A percentile compares a stretch with the other conserved stretches of the same genome.
Evolutionary conservation across 2,113 vertebrate species (phyloP).

Genomic region (Equus quagga): DNA sequence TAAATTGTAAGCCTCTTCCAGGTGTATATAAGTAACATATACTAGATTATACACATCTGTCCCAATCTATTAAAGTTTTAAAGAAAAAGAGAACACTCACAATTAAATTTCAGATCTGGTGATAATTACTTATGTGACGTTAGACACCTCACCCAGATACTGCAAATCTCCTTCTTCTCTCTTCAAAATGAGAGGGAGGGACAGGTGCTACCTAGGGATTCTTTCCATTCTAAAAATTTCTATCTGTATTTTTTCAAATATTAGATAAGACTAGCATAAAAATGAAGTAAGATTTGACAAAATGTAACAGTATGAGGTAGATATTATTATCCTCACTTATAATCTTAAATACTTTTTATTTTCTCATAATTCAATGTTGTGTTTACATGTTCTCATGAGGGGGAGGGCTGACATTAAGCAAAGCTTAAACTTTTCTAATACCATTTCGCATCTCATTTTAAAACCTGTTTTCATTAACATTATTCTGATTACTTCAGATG

Average conservation of each 20-base stretch:
- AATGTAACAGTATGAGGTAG: neutral
- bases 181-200: neutral
- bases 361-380: neutral
- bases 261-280: neutral
- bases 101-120: neutral
- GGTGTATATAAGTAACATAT: neutral
- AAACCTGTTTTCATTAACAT: neutral
- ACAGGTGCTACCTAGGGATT: neutral
- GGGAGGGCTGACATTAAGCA: neutral
- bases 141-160: neutral
- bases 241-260: neutral
- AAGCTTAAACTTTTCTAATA: neutral
- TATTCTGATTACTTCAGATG: neutral
- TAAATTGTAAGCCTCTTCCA: neutral
- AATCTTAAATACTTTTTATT: neutral
- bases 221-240: neutral
- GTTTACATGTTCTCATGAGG: neutral
- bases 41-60: neutral
- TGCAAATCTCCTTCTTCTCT: neutral
- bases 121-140: neutral
- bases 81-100: neutral
- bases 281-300: neutral
- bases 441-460: neutral
- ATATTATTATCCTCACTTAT: neutral
- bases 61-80: neutral